Conservation (phyloP, 2,888 invertebrate genomes). For the Rambutsinella grinnellia region DNA sequence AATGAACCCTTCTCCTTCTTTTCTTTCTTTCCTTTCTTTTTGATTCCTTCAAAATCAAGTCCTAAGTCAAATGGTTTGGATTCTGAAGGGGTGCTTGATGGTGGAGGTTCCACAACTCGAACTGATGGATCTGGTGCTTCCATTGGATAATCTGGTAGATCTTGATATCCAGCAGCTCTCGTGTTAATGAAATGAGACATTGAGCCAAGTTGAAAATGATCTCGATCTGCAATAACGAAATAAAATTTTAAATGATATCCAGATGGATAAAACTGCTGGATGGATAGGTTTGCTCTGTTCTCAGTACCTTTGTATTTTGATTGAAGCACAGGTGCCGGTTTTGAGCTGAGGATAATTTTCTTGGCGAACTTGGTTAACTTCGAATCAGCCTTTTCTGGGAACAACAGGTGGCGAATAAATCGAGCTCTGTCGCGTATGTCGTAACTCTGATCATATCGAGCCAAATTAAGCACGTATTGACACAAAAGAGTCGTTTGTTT, state of each 20-base stretch:
- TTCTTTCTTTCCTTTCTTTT: constrained; percentile 66
- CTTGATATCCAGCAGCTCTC: constrained; percentile 88
- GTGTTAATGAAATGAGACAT: constrained; percentile 94
- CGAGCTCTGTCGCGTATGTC: constrained; percentile 97
- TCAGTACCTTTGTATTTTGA: constrained; percentile 87
- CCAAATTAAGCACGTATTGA: constrained; percentile 93
- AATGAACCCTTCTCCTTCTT: constrained; percentile 76
- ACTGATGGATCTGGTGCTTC: constrained; percentile 81
- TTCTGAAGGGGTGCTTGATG: constrained; percentile 57
- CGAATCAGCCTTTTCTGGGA: constrained; percentile 74
- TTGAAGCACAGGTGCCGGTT: constrained; percentile 92
- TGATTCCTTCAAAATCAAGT: constrained; percentile 17
- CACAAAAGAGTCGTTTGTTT: constrained; percentile 88
- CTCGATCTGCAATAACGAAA: constrained; percentile 79
- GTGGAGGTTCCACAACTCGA: constrained; percentile 78
- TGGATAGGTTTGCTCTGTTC: no score
- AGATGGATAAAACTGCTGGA: no score
- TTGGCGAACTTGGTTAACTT: constrained; percentile 79
- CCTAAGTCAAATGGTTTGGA: constrained; percentile 28
- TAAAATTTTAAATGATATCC: no score
- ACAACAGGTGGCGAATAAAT: constrained; percentile 85
- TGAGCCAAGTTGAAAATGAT: constrained; percentile 92
- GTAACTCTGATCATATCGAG: constrained; percentile 97
- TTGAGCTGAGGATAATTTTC: constrained; percentile 89
- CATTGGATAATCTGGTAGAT: constrained; percentile 87